Conservation (phyloP, 2,797 vertebrate genomes). For the Oophaga sylvatica region DNA sequence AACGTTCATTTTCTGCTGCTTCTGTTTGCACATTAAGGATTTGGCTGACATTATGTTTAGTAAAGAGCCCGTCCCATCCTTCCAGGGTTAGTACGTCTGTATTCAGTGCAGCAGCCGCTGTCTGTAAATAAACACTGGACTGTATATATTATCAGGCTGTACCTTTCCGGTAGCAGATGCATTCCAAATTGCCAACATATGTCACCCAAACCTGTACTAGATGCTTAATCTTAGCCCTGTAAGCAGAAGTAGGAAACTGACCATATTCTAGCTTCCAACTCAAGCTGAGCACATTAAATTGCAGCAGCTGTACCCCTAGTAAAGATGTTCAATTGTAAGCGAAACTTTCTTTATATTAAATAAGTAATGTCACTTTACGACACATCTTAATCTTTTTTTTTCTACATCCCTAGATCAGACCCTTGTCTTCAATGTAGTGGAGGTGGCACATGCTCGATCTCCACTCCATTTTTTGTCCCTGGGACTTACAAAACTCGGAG, state of each 20-base stretch:
- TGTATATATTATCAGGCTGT: conserved; percentile 50
- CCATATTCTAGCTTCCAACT: conserved; percentile 50
- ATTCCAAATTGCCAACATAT: conserved; percentile 58
- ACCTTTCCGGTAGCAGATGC: conserved; percentile 57
- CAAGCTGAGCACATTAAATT: conserved; percentile 46
- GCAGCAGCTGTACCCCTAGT: conserved; percentile 25
- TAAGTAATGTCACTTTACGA: conserved; percentile 12
- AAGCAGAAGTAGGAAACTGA: conserved; percentile 44
- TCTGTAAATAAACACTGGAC: conserved; percentile 51
- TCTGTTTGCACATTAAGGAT: conserved; percentile 39
- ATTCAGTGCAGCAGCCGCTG: conserved; percentile 9
- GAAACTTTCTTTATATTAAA: conserved; percentile 22
- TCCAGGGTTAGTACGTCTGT: conserved; percentile 26
- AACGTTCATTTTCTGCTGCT: conserved; percentile 27
- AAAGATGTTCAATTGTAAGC: conserved; percentile 18
- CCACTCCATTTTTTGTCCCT: too few relatives aligned
- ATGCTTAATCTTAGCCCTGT: conserved; percentile 43
- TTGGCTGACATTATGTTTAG: conserved; percentile 54
- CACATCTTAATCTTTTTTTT: neutral
- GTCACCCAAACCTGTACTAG: conserved; percentile 52
- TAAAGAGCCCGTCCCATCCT: conserved; percentile 39
- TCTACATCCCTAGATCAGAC: neutral
- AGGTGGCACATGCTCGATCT: too few relatives aligned
- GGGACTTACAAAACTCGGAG: too few relatives aligned
- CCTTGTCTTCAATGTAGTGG: too few relatives aligned